Evolutionary conservation across 2,113 vertebrate species (phyloP), one percentile per base, ranked within the genome.

Genomic region (Meleagris gallopavo): DNA sequence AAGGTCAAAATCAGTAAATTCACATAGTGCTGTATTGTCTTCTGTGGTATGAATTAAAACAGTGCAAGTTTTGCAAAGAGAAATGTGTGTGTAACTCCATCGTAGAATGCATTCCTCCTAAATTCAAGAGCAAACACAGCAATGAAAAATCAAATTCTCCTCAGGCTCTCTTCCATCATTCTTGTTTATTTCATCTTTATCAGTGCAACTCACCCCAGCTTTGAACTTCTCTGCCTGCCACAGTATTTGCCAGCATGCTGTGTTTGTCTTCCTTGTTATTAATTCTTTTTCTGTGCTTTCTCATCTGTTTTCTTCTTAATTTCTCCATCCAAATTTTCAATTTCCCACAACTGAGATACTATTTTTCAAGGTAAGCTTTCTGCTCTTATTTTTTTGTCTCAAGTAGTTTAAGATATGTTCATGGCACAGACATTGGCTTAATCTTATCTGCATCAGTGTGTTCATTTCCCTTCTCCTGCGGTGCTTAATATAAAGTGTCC

Each of bases 401-500:
- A 81, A 64, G 80, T 84, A 69, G 11, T 90, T 93, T 83, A 88
- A 90, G 55, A 41, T 69, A 30, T 13, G 52, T 54, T 83, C 46
- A 40, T 36, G 38, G 66, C n/a, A 57, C 43, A 75, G 0, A 58
- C 69, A 69, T 88, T 69, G 91, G 41, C 38, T 43, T 90, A 88
- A 90, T 88, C 83, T 88, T 95, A 86, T 81, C 46, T 94, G 38
- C n/a, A 45, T 96, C 88, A 88, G 27, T 48, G 76, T 79, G 75
- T 60, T 95, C 38, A 52, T 85, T 94, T 96, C 73, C 84, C 69
- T 86, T 94, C 76, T 54, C 25, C 52, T 81, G 64, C 43, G 48
- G 66, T 78, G 88, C 78, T 67, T 88, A 15, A 77, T 95, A 55
- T 50, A 15, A 92, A 92, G 69, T 89, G 67, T 90, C 30, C 69